Percentiles rank a stretch among this genome's conserved stretches.
These are phyloP conservation scores for Hemichromis elongatus DNA, from an alignment of 2,113 vertebrate species.

Conservation along the genomic window DNA sequence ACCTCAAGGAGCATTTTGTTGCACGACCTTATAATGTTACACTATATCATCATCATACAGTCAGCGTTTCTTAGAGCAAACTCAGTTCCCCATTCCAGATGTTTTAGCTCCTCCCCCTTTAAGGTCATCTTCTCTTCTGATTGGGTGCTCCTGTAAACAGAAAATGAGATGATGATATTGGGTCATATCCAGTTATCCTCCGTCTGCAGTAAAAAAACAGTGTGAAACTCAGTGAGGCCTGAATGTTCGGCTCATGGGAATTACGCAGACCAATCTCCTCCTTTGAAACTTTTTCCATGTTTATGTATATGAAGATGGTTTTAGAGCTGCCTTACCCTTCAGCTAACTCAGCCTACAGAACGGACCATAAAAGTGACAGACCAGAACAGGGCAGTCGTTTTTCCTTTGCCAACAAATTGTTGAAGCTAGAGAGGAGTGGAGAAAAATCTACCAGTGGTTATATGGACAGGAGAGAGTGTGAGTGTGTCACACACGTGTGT, in stretches of 20 bases:
- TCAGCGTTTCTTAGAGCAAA: fast-evolving
- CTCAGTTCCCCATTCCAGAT: fast-evolving
- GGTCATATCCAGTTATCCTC: neutral
- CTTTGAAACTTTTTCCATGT: neutral
- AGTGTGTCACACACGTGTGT: neutral
- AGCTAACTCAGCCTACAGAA: neutral
- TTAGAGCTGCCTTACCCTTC: neutral
- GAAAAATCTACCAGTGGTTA: neutral
- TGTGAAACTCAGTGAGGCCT: neutral
- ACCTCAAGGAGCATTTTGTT: neutral
- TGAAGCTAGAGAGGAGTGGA: neutral
- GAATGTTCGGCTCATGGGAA: neutral
- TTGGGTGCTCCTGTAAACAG: neutral
- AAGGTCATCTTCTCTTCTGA: neutral
- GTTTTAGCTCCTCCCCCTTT: neutral
- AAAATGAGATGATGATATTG: neutral
- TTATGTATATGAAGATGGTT: neutral
- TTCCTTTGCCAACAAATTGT: neutral
- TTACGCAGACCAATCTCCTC: neutral
- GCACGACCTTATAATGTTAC: neutral
- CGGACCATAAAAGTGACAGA: neutral
- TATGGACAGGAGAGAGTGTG: neutral
- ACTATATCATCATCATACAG: fast-evolving
- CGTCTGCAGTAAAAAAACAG: neutral
- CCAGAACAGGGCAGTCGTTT: neutral